Evolutionary conservation across 2,797 vertebrate species (phyloP).

Genomic region (Danio tinwini): DNA sequence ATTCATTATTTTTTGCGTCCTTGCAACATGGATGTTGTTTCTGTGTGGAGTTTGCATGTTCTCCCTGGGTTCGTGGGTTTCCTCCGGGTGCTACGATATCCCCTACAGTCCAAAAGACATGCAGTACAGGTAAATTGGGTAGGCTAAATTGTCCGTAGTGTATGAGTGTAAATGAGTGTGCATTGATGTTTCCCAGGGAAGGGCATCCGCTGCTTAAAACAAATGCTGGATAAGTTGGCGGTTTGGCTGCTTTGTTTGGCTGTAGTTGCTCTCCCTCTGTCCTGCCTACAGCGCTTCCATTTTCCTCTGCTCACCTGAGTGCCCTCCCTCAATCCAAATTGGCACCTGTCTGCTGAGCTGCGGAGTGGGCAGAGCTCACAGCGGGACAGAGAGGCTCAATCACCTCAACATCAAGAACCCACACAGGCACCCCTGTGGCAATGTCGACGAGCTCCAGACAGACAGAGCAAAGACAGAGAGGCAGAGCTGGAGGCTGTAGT

Average conservation of each 20-base stretch:
- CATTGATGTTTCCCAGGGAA: too few species aligned
- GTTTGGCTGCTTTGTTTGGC: not conserved
- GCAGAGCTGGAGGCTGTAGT: slow-evolving; percentile 41
- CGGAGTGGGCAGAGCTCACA: not conserved
- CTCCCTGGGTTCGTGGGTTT: too few species aligned
- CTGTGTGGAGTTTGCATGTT: too few species aligned
- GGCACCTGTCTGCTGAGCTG: slow-evolving; percentile 29
- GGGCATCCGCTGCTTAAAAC: too few species aligned
- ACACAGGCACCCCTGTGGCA: slow-evolving; percentile 41
- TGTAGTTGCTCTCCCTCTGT: slow-evolving; percentile 8
- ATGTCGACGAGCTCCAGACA: slow-evolving; percentile 43
- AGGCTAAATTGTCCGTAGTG: too few species aligned
- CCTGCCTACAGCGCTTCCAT: slow-evolving; percentile 19
- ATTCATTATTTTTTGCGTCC: too few species aligned
- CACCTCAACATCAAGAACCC: slow-evolving; percentile 40
- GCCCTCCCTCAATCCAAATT: slow-evolving; percentile 33
- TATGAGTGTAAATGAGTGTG: too few species aligned
- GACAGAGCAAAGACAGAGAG: slow-evolving; percentile 21
- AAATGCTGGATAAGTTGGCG: too few species aligned
- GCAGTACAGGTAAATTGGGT: too few species aligned
- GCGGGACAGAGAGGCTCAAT: slow-evolving; percentile 32
- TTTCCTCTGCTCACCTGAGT: slow-evolving; percentile 36
- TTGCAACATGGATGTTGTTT: too few species aligned
- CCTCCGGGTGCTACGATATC: too few species aligned
- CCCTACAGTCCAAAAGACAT: too few species aligned